Evolutionary conservation across 92 coral and sea anemone genomes (phyloP), one percentile per base, ranked within the genome.

Genomic region (Hydrozoanthus gracilis): DNA sequence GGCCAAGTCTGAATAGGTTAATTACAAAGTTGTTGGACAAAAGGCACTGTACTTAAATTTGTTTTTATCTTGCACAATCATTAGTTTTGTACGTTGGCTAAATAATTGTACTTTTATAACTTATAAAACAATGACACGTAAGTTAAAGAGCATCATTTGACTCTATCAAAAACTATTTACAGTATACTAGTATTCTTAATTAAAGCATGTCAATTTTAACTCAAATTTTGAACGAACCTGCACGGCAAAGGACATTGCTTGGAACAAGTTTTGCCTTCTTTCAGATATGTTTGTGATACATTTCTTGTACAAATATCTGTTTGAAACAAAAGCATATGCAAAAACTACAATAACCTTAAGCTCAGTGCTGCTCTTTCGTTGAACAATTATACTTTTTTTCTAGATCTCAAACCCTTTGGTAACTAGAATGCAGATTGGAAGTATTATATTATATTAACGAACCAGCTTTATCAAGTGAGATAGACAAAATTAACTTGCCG

Each of bases 181-280:
- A 8, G 4, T 4, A 6, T n/a, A 56, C 9, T 7, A 16, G 5
- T 11, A 7, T 0, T 16, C 44, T 8, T 35, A 17, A 16, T 16
- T 3, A 2, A 7, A 66, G 9, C 8, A 12, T 66, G 7, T 66
- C 44, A 16, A 66, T 20, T 3, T 8, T 12, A 66, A 16, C 27
- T 17, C 44, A 16, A 44, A 66, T 66, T 9, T 7, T 52, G 39
- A 44, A 78, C 83, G 9, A 16, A 60, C 83, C 13, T 78, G 70
- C 83, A 78, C 12, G 83, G 83, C 12, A 78, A 71, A 4, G 83
- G 83, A 39, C 83, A 78, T 12, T 78, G 18, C n/a, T 58, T 66
- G 8, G 83, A 66, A 78, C 83, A 78, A 45, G 15, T 7, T 45
- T 52, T 71, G 14, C 71, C 83, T 44, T 78, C 48, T 13, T 44